Evolutionary conservation across 2,113 vertebrate species (phyloP).

Genomic region (Microtus richardsoni): DNA sequence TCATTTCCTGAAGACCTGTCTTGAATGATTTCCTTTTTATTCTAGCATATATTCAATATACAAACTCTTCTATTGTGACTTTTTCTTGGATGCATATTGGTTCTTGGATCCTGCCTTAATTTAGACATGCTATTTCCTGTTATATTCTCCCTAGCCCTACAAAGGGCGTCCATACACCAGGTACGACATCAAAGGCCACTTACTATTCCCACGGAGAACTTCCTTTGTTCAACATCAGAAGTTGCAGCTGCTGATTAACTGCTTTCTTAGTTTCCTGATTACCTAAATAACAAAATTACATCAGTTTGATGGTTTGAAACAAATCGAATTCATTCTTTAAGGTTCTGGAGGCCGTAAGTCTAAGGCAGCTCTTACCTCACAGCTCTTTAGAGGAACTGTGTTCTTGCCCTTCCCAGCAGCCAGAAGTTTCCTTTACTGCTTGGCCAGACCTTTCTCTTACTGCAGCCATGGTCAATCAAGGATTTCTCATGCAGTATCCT

Average conservation of each 20-base stretch:
- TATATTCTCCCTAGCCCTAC: not conserved
- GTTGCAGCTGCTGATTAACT: not conserved
- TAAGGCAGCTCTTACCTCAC: not conserved
- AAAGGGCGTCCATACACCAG: not conserved
- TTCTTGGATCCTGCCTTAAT: not conserved
- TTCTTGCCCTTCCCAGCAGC: not conserved
- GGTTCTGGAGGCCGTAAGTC: not conserved
- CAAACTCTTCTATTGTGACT: not conserved
- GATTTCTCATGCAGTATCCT: not conserved
- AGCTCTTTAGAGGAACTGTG: not conserved
- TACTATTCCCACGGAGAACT: not conserved
- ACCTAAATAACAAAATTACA: not conserved
- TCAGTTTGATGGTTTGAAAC: not conserved
- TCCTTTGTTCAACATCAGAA: not conserved
- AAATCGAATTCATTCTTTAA: not conserved
- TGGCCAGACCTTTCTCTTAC: not conserved
- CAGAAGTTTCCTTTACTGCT: not conserved
- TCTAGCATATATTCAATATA: not conserved
- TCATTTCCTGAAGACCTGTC: not conserved
- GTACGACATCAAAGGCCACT: not conserved
- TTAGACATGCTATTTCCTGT: not conserved
- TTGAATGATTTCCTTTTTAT: not conserved
- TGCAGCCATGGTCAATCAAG: not conserved
- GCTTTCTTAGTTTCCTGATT: not conserved
- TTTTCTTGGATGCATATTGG: not conserved